phyloP scores from a whole-genome alignment of 2,888 invertebrate genomes.

The Nematopogon swammerdamellus region DNA sequence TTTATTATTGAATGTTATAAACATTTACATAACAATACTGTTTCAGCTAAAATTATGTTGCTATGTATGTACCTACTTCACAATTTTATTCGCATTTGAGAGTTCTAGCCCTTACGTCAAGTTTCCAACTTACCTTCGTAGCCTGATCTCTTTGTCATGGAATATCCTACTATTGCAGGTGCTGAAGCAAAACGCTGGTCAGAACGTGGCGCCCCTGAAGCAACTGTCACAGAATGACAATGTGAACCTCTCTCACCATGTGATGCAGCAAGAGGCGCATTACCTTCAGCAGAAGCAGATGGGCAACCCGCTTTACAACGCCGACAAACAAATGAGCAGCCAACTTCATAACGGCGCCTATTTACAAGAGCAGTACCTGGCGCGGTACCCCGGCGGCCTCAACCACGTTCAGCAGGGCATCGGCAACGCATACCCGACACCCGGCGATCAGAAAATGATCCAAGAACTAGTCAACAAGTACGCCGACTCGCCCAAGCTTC shows the following conservation, averaged over 20 bases:
- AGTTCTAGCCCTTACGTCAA: no score
- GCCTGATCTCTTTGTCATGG: no score
- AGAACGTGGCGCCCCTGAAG: conserved; percentile 54
- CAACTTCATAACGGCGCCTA: conserved; percentile 38
- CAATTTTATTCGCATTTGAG: no score
- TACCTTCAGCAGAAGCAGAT: conserved; percentile 55
- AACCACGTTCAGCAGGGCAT: conserved; percentile 45
- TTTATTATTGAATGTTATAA: no score
- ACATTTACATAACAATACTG: no score
- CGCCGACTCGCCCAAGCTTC: conserved; percentile 46
- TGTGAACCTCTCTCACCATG: conserved; percentile 32
- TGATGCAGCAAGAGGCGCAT: conserved; percentile 48
- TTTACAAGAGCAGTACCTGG: conserved; percentile 37
- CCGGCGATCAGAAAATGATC: conserved; percentile 33
- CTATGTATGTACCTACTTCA: no score
- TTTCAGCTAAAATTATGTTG: no score
- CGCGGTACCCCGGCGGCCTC: conserved; percentile 35
- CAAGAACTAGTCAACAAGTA: conserved; percentile 47
- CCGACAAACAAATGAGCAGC: conserved; percentile 47
- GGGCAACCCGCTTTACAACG: conserved; percentile 44
- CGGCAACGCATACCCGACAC: conserved; percentile 38
- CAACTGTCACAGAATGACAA: conserved; percentile 48
- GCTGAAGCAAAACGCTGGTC: conserved; percentile 46
- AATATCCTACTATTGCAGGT: conserved; percentile 23
- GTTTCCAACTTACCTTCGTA: no score